phyloP scores from a whole-genome alignment of 2,113 vertebrate genomes.

The Tragelaphus scriptus region DNA sequence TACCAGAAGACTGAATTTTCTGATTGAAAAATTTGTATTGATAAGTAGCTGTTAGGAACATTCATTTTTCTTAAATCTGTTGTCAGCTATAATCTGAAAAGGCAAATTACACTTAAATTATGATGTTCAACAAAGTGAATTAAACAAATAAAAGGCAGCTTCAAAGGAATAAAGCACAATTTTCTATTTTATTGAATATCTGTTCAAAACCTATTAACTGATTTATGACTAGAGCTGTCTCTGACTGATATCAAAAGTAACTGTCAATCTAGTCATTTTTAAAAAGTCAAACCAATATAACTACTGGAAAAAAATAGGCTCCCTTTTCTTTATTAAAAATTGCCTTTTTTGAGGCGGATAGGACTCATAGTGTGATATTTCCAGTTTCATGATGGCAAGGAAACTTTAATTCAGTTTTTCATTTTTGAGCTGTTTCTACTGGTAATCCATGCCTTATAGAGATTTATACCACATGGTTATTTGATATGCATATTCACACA shows the following conservation, averaged over 20 bases:
- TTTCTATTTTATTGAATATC: slow-evolving; percentile 18
- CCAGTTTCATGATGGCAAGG: neutral
- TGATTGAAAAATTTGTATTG: slow-evolving; percentile 20
- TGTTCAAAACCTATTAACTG: slow-evolving; percentile 34
- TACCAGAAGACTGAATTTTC: slow-evolving; percentile 16
- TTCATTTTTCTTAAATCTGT: slow-evolving; percentile 36
- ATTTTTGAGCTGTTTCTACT: neutral
- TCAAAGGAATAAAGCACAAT: neutral
- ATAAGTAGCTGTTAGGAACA: neutral
- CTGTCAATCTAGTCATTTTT: neutral
- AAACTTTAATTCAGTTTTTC: neutral
- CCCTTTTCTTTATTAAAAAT: neutral
- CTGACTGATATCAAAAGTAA: neutral
- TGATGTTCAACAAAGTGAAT: slow-evolving; percentile 12
- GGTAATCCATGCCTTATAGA: neutral
- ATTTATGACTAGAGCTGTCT: neutral
- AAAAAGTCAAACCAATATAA: neutral
- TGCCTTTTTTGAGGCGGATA: neutral
- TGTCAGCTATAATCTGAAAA: slow-evolving; percentile 36
- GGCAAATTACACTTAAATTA: slow-evolving; percentile 24
- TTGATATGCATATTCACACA: neutral
- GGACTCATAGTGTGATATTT: neutral
- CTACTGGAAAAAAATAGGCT: neutral
- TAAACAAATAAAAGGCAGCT: slow-evolving; percentile 18
- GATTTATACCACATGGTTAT: neutral